Evolutionary conservation across 2,888 invertebrate genomes (phyloP), one percentile per base, ranked within the genome.

Genomic region (Rhaphigaster nebulosa): DNA sequence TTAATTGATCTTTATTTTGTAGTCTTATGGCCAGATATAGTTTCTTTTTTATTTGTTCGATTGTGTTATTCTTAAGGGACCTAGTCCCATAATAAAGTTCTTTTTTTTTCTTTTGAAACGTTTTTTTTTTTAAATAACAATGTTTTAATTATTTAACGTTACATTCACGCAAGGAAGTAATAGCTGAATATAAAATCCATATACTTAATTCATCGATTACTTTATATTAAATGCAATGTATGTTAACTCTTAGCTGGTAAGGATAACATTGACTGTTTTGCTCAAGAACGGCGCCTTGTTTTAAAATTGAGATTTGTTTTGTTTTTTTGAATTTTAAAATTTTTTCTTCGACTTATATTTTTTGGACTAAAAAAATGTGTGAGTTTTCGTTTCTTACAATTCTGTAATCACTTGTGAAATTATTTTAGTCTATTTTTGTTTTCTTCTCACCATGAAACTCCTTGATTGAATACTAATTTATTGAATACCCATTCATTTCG

Each of bases 241-340:
- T 29, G 18, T 70, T 70, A 70, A 5, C 70, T 70, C 70, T 70
- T 34, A 70, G 70, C 20, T 2, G 6, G 15, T 1, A 70, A 4
- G 29, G 2, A 18, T 70, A 20, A 70, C 8, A 34, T 70, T 70
- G 70, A 70, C 34, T 10, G 70, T 34, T 34, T 34, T 70, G 34
- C 34, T 70, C 70, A 34, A 34, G 70, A 70, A 70, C 70, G 70
- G 34, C 70, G 70, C 70, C 34, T 70, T 34, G 29, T 70, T 70
- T 65, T 70, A 29, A 70, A 70, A 34, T 70, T 70, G 70, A 18
- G 38, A 1, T 38, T 34, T 34, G 20, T 15, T 34, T 65, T 70
- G 34, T 20, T 3, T 70, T 70, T 70, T 70, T 70, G 15, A 20
- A 34, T 6, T 70, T 70, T 20, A 20, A 0, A 34, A 34, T 6